Evolutionary conservation across 2,888 invertebrate species (phyloP), one percentile per base, ranked within the genome.

Genomic region (Pollenia amentaria): DNA sequence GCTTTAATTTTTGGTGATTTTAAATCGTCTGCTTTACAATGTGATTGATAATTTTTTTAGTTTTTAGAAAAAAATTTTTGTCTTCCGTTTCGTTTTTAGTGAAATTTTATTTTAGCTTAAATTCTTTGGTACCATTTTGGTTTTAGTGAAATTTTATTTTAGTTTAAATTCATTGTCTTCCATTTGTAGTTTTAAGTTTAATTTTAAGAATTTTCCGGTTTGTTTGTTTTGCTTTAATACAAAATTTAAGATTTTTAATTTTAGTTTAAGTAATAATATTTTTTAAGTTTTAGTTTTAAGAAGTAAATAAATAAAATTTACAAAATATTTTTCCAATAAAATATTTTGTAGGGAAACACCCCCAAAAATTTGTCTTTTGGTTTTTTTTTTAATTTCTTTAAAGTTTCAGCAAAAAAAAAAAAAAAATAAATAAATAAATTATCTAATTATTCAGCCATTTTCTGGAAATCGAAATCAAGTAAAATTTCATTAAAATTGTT

Each of bases 161-260:
- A 40, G 40, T 9, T 48, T 48, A 8, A 8, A 10, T 29, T 11
- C 14, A 12, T 53, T 18, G 62, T 64, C 75, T 77, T 77, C 67
- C 55, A 73, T 12, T 69, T 65, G 9, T 69, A 82, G 51, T 14
- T 57, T 62, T 77, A 48, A 75, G 67, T 81, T 53, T 16, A 11
- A 76, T 3, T 60, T 57, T 67, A 16, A 78, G 51, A 62, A 73
- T 77, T 51, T 67, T 72, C 60, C 72, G 72, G 87, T 84, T 84
- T 77, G 84, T 84, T 87, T 87, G 87, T 84, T 87, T 84, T 87
- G 87, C 87, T 87, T 87, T 64, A 57, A 16, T 53, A 53, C 53
- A 6, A 80, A 38, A 18, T n/a, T 3, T 9, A 11, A 9, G 10
- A 4, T 53, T 42, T 44, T 29, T 44, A 67, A 18, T 55, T 18